phyloP scores from a whole-genome alignment of 2,888 invertebrate genomes.

The Chromoteleia sp. region DNA sequence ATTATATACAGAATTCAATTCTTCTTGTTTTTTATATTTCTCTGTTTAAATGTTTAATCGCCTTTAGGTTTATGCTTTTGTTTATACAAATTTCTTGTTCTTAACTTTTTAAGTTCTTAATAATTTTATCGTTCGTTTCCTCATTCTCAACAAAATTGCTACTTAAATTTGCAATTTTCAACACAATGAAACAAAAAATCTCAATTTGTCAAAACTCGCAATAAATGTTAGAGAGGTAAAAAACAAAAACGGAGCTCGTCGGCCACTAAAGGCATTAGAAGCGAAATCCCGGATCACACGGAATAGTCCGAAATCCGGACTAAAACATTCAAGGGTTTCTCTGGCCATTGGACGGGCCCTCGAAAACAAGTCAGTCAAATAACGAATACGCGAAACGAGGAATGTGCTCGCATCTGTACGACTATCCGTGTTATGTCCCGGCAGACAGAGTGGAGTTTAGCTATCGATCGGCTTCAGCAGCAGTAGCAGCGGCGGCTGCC shows the following conservation, averaged over 20 bases:
- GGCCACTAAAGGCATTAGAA: conserved; percentile 56
- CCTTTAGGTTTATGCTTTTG: no score
- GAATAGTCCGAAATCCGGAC: conserved; percentile 50
- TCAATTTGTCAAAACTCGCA: conserved; percentile 17
- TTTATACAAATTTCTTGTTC: no score
- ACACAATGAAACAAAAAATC: background rate
- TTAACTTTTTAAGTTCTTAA: no score
- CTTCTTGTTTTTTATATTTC: no score
- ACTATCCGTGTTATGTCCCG: conserved; percentile 78
- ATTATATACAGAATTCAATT: no score
- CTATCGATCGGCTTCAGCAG: conserved; percentile 81
- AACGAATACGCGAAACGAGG: conserved; percentile 63
- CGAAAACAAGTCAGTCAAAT: conserved; percentile 60
- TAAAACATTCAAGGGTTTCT: conserved; percentile 66
- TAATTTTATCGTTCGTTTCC: no score
- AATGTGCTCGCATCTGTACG: conserved; percentile 63
- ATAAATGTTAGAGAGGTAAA: conserved; percentile 8
- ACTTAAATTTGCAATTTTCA: no score
- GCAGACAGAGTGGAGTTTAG: conserved; percentile 82
- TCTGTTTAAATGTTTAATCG: no score
- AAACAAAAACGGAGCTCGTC: conserved; percentile 23
- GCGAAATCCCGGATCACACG: conserved; percentile 55
- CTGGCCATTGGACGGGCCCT: conserved; percentile 52
- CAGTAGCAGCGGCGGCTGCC: conserved; percentile 71
- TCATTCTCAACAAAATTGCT: no score